Evolutionary conservation across 2,113 vertebrate species (phyloP).

Genomic region (Chloropsis hardwickii): DNA sequence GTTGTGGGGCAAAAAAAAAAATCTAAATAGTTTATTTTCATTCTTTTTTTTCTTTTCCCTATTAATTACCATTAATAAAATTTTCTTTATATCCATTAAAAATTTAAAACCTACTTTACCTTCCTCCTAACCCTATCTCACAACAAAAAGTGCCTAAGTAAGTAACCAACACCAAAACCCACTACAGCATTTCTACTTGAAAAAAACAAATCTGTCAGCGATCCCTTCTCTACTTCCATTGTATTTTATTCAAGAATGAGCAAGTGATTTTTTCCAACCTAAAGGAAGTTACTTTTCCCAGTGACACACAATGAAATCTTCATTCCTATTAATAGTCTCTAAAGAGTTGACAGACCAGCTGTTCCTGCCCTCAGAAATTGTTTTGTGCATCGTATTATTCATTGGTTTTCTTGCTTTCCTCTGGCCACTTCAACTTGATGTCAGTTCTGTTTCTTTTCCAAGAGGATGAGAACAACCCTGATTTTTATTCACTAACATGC

Average conservation of each 20-base stretch:
- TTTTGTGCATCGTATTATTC: neutral
- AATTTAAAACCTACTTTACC: too few species aligned
- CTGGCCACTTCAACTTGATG: neutral
- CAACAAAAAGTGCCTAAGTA: too few species aligned
- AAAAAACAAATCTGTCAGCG: neutral
- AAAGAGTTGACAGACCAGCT: slow-evolving; percentile 19
- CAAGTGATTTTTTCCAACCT: neutral
- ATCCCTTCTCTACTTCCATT: neutral
- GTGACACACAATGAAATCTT: neutral
- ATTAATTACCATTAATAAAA: too few species aligned
- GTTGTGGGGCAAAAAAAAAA: too few species aligned
- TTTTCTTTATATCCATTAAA: too few species aligned
- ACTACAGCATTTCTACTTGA: neutral
- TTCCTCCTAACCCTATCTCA: too few species aligned
- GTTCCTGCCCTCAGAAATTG: slow-evolving; percentile 15
- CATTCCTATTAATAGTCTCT: slow-evolving; percentile 23
- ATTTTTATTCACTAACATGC: neutral
- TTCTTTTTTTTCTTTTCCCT: too few species aligned
- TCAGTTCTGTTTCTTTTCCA: neutral
- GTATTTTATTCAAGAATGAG: neutral
- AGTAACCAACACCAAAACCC: too few species aligned
- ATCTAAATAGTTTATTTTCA: too few species aligned
- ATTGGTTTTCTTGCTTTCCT: neutral
- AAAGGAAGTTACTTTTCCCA: neutral
- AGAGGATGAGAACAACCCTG: neutral